Evolutionary conservation across 2,888 invertebrate species (phyloP).

Genomic region (Scelioninae gen. 1): DNA sequence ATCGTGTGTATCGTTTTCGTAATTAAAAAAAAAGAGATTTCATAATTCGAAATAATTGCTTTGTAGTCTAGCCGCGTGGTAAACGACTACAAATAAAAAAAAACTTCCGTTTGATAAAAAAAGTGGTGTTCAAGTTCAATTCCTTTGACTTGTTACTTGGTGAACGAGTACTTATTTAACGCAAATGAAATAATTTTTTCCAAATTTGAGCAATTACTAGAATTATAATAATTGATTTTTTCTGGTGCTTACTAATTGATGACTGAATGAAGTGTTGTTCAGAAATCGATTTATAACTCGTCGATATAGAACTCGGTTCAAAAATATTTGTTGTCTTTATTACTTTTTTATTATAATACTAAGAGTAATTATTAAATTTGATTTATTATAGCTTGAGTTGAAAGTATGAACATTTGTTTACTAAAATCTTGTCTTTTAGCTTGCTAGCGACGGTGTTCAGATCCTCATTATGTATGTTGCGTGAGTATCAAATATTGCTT

Average conservation of each 20-base stretch:
- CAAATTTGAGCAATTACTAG: neutral
- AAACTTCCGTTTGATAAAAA: neutral
- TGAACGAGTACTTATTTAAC: neutral
- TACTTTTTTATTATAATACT: neutral
- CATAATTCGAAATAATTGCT: slow-evolving; percentile 18
- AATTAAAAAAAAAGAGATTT: slow-evolving; percentile 12
- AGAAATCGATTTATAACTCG: neutral
- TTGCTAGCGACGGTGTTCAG: slow-evolving; percentile 71
- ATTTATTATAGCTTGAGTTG: neutral
- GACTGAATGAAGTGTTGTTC: neutral
- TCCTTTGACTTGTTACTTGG: neutral
- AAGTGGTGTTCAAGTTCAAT: slow-evolving; percentile 8
- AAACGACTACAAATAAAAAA: neutral
- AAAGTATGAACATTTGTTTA: slow-evolving; percentile 5
- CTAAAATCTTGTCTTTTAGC: slow-evolving; percentile 70
- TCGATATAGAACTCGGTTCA: no score
- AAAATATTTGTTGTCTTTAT: neutral
- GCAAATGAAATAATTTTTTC: neutral
- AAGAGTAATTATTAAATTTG: neutral
- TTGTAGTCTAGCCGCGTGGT: neutral
- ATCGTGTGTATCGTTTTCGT: slow-evolving; percentile 1
- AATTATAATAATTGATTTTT: no score
- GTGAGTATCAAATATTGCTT: slow-evolving; percentile 74
- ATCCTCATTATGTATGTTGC: slow-evolving; percentile 73
- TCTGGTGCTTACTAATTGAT: no score